A percentile compares a stretch with the other conserved stretches of the same genome.
Conservation (phyloP, 2,888 invertebrate genomes). For the Ennomos quercinarius region DNA sequence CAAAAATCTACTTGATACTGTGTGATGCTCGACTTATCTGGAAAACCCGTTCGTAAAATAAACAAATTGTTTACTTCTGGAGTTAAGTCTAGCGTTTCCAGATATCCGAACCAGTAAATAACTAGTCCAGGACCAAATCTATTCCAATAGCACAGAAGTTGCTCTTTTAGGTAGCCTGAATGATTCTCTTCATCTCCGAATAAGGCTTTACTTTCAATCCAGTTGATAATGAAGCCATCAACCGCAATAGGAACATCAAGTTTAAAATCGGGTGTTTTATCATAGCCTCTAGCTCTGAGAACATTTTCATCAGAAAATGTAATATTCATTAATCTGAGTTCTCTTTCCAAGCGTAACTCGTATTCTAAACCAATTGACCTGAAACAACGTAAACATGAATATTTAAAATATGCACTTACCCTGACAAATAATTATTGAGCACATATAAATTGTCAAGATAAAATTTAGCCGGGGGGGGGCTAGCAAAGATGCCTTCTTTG, state of each 20-base stretch:
- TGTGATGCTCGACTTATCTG: conserved; percentile 76
- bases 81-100: conserved; percentile 88
- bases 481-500: no score
- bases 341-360: conserved; percentile 90
- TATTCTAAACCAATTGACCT: conserved; percentile 94
- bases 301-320: conserved; percentile 90
- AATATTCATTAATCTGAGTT: conserved; percentile 80
- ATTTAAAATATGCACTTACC: neutral
- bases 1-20: conserved; percentile 71
- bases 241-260: conserved; percentile 95
- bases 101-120: conserved; percentile 97
- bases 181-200: conserved; percentile 95
- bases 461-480: no score
- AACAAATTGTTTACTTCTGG: conserved; percentile 88
- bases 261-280: conserved; percentile 98
- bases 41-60: conserved; percentile 83
- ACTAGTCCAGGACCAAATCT: conserved; percentile 97
- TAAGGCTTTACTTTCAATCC: conserved; percentile 98
- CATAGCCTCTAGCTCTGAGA: conserved; percentile 93
- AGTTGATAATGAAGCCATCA: conserved; percentile 94
- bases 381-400: conserved; percentile 44
- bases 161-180: conserved; percentile 92
- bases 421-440: no score
- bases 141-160: conserved; percentile 96
- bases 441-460: no score